Percentiles rank a stretch among this genome's conserved stretches.
Conservation (phyloP, 2,113 vertebrate genomes). For the Zosterops pallidus region DNA sequence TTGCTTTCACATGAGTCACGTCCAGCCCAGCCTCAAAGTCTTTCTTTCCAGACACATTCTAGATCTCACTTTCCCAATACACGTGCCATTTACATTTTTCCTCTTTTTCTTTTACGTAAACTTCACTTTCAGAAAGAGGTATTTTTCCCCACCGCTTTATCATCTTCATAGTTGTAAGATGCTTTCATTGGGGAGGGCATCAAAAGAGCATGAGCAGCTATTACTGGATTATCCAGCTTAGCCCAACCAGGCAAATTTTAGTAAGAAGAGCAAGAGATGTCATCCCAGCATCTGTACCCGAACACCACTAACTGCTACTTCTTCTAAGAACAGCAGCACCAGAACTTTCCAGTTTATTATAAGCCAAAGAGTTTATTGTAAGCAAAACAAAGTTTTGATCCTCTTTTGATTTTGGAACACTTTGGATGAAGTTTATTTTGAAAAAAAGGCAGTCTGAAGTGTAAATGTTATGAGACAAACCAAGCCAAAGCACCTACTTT, state of each 20-base stretch:
- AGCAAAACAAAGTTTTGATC: neutral
- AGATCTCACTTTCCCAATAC: neutral
- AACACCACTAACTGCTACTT: neutral
- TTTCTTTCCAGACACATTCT: neutral
- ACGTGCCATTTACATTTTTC: fast-evolving
- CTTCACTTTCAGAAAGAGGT: neutral
- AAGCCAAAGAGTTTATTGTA: neutral
- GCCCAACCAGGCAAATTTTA: neutral
- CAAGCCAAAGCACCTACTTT: neutral
- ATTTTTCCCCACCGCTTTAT: neutral
- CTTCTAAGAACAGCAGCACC: neutral
- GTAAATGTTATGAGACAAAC: neutral
- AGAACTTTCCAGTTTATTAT: neutral
- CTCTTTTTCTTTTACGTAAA: neutral
- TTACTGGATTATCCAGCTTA: neutral
- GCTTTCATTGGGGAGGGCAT: neutral
- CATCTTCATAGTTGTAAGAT: neutral
- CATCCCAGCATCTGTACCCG: fast-evolving
- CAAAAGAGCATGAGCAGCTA: neutral
- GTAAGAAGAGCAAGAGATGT: neutral
- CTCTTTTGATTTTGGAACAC: neutral
- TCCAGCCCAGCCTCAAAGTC: neutral
- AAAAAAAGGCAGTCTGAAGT: neutral
- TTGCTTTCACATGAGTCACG: neutral
- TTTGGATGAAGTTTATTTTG: neutral